Percentiles rank a stretch among this genome's conserved stretches.
phyloP scores from a whole-genome alignment of 2,888 invertebrate genomes.

The Sarcophaga carnaria region DNA sequence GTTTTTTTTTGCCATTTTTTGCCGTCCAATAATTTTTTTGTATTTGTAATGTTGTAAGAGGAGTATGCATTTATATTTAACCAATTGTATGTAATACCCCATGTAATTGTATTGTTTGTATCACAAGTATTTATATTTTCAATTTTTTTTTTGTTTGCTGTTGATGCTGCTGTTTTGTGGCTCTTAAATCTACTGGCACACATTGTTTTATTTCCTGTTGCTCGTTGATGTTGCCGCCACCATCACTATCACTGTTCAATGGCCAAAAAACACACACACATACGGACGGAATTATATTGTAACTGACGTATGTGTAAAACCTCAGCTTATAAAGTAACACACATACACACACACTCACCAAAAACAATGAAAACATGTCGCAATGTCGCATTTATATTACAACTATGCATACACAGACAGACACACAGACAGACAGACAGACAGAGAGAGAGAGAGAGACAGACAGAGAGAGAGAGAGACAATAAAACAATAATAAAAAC shows the following conservation, averaged over 20 bases:
- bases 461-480: not conserved
- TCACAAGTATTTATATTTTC: not conserved
- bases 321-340: slow-evolving; percentile 54
- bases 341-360: not conserved
- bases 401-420: slow-evolving; percentile 10
- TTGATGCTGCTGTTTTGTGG: no score
- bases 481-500: not conserved
- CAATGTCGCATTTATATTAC: not conserved
- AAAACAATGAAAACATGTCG: slow-evolving; percentile 8
- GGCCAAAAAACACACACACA: slow-evolving; percentile 55
- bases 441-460: no score
- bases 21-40: not conserved
- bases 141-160: slow-evolving; percentile 1
- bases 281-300: slow-evolving; percentile 51
- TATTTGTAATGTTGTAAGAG: slow-evolving; percentile 4
- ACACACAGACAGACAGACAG: slow-evolving; percentile 14
- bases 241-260: slow-evolving; percentile 34
- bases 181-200: slow-evolving; percentile 28
- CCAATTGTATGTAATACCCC: slow-evolving; percentile 24
- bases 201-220: slow-evolving; percentile 60
- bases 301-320: slow-evolving; percentile 60
- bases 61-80: slow-evolving; percentile 35
- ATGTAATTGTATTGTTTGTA: not conserved
- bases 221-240: slow-evolving; percentile 57
- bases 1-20: not conserved